Conservation (phyloP, 37 sponge, comb jelly and placozoan species). For the Ephydatia muelleri region DNA sequence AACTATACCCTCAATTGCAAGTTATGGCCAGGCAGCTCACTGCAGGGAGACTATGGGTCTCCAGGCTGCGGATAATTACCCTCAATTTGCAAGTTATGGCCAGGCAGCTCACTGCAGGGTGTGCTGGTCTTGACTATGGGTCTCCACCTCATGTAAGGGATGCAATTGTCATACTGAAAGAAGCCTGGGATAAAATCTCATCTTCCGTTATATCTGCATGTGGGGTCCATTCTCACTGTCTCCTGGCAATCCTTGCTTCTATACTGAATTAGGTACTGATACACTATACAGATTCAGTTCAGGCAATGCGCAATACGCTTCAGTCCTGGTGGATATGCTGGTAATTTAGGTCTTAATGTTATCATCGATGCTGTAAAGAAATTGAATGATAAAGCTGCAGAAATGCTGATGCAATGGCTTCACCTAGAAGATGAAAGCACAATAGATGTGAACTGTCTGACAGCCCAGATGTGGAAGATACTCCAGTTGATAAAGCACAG, state of each 20-base stretch:
- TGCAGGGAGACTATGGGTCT: too few relatives aligned
- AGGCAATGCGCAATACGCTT: background rate
- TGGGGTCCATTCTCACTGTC: background rate
- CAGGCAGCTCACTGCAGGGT: background rate
- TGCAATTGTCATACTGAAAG: background rate
- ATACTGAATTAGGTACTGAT: background rate
- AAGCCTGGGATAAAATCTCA: background rate
- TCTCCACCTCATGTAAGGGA: background rate
- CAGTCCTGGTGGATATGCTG: background rate
- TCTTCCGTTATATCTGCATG: background rate
- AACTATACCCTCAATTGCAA: too few relatives aligned
- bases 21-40: too few relatives aligned
- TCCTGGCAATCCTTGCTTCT: background rate
- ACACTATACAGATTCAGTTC: background rate
- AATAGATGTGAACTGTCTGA: background rate
- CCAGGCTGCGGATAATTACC: too few relatives aligned
- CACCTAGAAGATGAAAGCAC: background rate
- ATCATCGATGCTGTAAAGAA: background rate
- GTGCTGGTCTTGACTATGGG: background rate
- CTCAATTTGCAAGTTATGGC: background rate
- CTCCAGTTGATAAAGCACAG: background rate
- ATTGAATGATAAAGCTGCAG: background rate
- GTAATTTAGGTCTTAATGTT: background rate
- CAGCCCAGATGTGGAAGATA: background rate
- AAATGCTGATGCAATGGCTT: background rate